Base-by-base conservation (phyloP, 2,113 vertebrate species). In the Holacanthus passer region DNA sequence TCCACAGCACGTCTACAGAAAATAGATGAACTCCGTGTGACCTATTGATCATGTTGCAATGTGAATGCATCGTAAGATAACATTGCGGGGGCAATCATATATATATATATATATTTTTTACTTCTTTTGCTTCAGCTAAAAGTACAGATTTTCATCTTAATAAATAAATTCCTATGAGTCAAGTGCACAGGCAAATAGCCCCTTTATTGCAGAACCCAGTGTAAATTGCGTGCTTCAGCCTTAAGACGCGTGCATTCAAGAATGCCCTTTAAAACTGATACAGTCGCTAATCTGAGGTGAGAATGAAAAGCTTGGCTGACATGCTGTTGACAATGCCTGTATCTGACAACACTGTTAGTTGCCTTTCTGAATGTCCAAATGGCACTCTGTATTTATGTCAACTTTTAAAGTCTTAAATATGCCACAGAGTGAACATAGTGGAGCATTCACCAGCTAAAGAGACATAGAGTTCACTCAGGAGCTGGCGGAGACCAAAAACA, bases 291-390 rank as follows among this genome's bases (percentile, higher is more conserved):
- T 47, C 20, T 55, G 27, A 60, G 1, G 7, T 41, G 14, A 60
- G 32, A 64, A 77, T 56, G n/a, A 60, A 72, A 67, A 59, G 53
- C 52, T 73, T 45, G 24, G 60, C 32, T 58, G 32, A 66, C 41
- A 45, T 37, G 16, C 59, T 59, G 60, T 66, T 41, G 52, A 29
- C 63, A 68, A 41, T 27, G 1, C 29, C 20, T 5, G 60, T 31
- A 10, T 39, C n/a, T 16, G 20, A 5, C 37, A 45, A 29, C 39
- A 17, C 22, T 24, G 13, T 72, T 59, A 12, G 12, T 32, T 13
- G 43, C 14, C 6, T 20, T 58, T 45, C 32, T 73, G 41, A 27
- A n/a, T 75, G 48, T 47, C 55, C 32, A 45, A 50, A 7, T 22
- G 5, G 20, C 13, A 17, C 35, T 37, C 24, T 6, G 31, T 58